phyloP scores from a whole-genome alignment of 2,888 invertebrate genomes.

The Pyrrhosoma nymphula region DNA sequence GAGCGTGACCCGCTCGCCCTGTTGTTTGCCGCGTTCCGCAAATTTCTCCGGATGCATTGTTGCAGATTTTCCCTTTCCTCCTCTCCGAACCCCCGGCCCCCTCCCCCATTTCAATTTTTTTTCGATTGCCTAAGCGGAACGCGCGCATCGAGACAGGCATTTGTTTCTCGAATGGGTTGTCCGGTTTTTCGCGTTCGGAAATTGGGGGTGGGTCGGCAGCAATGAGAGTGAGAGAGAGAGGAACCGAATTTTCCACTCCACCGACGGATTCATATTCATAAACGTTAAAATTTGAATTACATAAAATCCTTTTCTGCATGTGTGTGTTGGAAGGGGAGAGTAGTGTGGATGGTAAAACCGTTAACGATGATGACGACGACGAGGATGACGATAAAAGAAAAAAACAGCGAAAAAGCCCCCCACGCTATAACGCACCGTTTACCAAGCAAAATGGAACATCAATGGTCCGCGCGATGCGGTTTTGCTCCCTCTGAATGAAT shows the following conservation, averaged over 20 bases:
- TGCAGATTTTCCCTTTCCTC: conserved; percentile 24
- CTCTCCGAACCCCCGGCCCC: not conserved
- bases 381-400: not conserved
- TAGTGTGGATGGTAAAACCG: not conserved
- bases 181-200: not conserved
- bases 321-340: no score
- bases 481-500: not conserved
- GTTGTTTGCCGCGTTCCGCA: not conserved
- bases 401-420: not conserved
- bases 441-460: conserved; percentile 36
- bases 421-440: conserved; percentile 20
- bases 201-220: no score
- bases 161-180: not conserved
- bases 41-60: conserved; percentile 21
- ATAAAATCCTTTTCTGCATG: not conserved
- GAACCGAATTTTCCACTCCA: not conserved
- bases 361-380: not conserved
- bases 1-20: not conserved
- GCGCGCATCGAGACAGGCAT: not conserved
- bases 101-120: not conserved
- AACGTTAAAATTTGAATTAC: conserved; percentile 25
- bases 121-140: not conserved
- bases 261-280: conserved; percentile 35
- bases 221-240: not conserved
- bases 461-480: not conserved